phyloP scores from a whole-genome alignment of 1,140 invertebrate species.

The Diprion similis region DNA sequence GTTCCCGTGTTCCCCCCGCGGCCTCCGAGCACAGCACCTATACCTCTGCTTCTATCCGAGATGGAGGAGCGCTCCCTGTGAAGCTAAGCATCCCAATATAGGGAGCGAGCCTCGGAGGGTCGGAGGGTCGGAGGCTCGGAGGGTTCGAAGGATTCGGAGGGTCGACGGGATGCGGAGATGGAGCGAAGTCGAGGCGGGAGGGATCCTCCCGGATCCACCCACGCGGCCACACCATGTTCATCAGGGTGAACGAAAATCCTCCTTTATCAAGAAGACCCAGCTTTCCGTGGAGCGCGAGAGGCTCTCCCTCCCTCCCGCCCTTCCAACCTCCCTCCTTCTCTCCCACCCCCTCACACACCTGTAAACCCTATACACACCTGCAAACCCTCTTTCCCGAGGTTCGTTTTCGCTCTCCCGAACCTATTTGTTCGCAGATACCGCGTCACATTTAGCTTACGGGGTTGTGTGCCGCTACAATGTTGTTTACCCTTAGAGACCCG shows the following conservation, averaged over 20 bases:
- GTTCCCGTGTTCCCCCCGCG: background rate
- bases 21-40: background rate
- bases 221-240: slow-evolving; percentile 41
- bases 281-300: background rate
- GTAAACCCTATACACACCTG: background rate
- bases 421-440: background rate
- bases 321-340: background rate
- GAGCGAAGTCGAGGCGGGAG: background rate
- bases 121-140: background rate
- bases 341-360: background rate
- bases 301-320: background rate
- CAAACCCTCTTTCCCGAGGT: background rate
- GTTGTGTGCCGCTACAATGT: background rate
- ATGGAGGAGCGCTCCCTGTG: background rate
- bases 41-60: slow-evolving; percentile 2
- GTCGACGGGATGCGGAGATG: background rate
- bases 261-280: slow-evolving; percentile 1
- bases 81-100: slow-evolving; percentile 7
- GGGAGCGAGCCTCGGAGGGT: background rate
- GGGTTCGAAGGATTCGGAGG: background rate
- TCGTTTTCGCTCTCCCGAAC: background rate
- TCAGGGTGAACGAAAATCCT: slow-evolving; percentile 38
- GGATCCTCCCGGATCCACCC: background rate
- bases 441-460: background rate
- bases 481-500: background rate